A percentile compares a stretch with the other conserved stretches of the same genome.
Conservation (phyloP, 2,797 vertebrate species). For the Eospalax fontanierii region DNA sequence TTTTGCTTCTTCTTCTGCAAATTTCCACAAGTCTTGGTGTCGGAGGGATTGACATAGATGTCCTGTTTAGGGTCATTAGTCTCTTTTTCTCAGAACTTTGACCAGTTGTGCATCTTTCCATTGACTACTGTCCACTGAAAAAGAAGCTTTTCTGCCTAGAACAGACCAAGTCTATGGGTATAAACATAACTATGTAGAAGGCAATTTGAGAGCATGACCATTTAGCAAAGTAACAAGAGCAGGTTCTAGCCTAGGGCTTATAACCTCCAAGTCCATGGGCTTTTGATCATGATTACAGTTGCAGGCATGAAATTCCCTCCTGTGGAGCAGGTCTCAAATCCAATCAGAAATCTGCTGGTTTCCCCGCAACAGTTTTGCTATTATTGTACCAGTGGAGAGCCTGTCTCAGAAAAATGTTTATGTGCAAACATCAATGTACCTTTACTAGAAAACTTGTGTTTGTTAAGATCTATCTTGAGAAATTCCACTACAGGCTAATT, state of each 20-base stretch:
- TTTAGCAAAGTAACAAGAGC: not conserved
- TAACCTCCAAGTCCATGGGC: not conserved
- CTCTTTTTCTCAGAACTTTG: not conserved
- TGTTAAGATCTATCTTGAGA: not conserved
- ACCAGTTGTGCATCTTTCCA: not conserved
- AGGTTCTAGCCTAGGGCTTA: too few relatives aligned
- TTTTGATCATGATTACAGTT: not conserved
- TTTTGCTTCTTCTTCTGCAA: not conserved
- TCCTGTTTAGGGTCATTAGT: not conserved
- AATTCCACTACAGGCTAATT: not conserved
- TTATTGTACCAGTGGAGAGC: not conserved
- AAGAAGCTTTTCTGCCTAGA: not conserved
- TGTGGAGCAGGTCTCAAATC: not conserved
- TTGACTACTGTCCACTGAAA: not conserved
- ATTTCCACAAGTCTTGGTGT: not conserved
- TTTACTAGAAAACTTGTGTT: not conserved
- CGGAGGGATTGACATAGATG: not conserved
- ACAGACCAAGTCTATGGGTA: not conserved
- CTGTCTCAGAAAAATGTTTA: not conserved
- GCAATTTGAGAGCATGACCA: not conserved
- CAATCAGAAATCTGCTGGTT: not conserved
- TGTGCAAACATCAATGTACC: not conserved
- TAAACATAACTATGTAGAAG: not conserved
- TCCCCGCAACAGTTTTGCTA: not conserved
- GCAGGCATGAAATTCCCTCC: not conserved